Conservation (phyloP, 2,888 invertebrate species). For the Hoplodrina ambigua region DNA sequence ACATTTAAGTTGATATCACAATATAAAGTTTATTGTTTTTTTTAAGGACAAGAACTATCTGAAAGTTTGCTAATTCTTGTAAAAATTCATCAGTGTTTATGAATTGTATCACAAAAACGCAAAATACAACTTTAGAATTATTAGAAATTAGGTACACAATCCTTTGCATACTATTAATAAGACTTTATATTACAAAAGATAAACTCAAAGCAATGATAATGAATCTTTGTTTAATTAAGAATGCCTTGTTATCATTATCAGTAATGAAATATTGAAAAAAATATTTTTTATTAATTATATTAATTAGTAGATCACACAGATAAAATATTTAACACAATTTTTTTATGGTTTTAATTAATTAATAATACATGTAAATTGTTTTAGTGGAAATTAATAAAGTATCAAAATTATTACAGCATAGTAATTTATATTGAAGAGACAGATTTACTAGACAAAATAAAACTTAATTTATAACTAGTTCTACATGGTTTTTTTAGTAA, state of each 20-base stretch:
- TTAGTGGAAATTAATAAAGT: background rate
- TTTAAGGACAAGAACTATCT: too few species aligned
- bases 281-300: background rate
- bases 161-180: background rate
- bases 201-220: slow-evolving; percentile 4
- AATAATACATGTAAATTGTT: background rate
- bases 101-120: background rate
- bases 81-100: too few species aligned
- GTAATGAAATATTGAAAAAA: background rate
- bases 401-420: background rate
- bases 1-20: too few species aligned
- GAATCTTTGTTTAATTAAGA: slow-evolving; percentile 11
- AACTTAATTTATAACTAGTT: slow-evolving; percentile 1
- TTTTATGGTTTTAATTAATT: background rate
- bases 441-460: background rate
- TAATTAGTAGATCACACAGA: background rate
- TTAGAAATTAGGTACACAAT: background rate
- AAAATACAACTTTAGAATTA: background rate
- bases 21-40: too few species aligned
- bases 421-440: background rate
- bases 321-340: slow-evolving; percentile 2
- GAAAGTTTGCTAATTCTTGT: too few species aligned
- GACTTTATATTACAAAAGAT: background rate
- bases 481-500: background rate
- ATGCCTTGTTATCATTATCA: slow-evolving; percentile 8